Evolutionary conservation across 2,797 vertebrate genomes (phyloP).

Genomic region (Astyanax mexicanus): DNA sequence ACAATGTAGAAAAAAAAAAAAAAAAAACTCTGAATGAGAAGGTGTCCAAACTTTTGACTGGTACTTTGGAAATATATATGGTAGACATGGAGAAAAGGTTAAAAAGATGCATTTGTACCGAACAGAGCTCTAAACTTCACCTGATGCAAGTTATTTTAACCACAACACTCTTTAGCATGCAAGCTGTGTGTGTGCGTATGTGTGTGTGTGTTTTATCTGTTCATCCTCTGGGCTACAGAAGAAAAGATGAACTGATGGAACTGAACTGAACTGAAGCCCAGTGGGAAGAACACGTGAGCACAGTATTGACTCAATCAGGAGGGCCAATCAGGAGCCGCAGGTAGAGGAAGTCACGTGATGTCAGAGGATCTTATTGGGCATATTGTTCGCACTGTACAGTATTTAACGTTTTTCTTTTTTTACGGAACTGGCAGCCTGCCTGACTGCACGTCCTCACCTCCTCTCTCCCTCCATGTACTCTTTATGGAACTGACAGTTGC

Average conservation of each 20-base stretch:
- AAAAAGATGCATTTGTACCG: too few relatives aligned
- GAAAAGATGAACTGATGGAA: slow-evolving; percentile 24
- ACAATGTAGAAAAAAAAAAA: too few relatives aligned
- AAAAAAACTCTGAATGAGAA: too few relatives aligned
- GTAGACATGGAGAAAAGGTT: too few relatives aligned
- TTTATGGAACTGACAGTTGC: slow-evolving; percentile 46
- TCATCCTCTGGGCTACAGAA: slow-evolving; percentile 25
- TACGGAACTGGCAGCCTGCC: slow-evolving; percentile 27
- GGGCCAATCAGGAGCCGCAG: slow-evolving; percentile 20
- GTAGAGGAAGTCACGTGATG: slow-evolving; percentile 9
- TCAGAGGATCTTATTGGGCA: slow-evolving; percentile 30
- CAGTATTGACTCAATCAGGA: background rate
- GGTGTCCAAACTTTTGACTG: too few relatives aligned
- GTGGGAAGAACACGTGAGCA: slow-evolving; percentile 18
- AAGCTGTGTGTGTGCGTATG: slow-evolving; percentile 26
- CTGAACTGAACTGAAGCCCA: slow-evolving; percentile 47
- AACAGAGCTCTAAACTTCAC: slow-evolving; percentile 24
- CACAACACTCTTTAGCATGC: slow-evolving; percentile 27
- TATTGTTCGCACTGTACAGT: slow-evolving; percentile 45
- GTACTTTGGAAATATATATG: too few relatives aligned
- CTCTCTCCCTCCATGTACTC: slow-evolving; percentile 29
- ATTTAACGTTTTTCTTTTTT: slow-evolving; percentile 23
- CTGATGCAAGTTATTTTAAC: slow-evolving; percentile 36
- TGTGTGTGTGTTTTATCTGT: slow-evolving; percentile 19
- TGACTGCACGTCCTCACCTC: slow-evolving; percentile 19